phyloP scores from a whole-genome alignment of 2,797 vertebrate species.

The Neosilurus hyrtlii region DNA sequence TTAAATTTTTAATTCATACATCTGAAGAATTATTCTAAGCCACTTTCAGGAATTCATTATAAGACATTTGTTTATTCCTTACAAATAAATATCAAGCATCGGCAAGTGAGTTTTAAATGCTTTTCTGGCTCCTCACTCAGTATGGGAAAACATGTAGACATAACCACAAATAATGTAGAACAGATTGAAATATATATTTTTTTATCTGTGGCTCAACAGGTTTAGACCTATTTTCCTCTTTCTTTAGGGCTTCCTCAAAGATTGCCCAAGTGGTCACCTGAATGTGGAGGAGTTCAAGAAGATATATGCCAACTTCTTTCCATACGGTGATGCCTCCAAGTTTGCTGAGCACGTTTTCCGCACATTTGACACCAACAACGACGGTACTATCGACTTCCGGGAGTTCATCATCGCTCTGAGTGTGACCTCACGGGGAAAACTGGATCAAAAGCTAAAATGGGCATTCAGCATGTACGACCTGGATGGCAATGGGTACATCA shows the following conservation, averaged over 20 bases:
- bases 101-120: background rate
- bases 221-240: background rate
- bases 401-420: conserved; percentile 84
- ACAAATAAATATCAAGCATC: background rate
- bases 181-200: background rate
- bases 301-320: conserved; percentile 84
- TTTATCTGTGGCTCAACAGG: background rate
- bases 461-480: conserved; percentile 85
- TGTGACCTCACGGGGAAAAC: conserved; percentile 79
- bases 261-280: conserved; percentile 79
- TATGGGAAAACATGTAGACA: background rate
- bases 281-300: conserved; percentile 86
- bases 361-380: conserved; percentile 79
- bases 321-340: conserved; percentile 81
- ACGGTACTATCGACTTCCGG: conserved; percentile 83
- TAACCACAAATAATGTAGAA: too few relatives aligned
- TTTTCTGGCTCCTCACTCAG: background rate
- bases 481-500: conserved; percentile 83
- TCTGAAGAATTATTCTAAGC: background rate
- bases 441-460: conserved; percentile 85
- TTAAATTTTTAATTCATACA: background rate
- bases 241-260: conserved; percentile 79
- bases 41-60: background rate
- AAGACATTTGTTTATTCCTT: background rate
- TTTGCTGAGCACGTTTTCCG: conserved; percentile 83